phyloP scores from a whole-genome alignment of 2,888 invertebrate genomes.

The Sipha maydis region DNA sequence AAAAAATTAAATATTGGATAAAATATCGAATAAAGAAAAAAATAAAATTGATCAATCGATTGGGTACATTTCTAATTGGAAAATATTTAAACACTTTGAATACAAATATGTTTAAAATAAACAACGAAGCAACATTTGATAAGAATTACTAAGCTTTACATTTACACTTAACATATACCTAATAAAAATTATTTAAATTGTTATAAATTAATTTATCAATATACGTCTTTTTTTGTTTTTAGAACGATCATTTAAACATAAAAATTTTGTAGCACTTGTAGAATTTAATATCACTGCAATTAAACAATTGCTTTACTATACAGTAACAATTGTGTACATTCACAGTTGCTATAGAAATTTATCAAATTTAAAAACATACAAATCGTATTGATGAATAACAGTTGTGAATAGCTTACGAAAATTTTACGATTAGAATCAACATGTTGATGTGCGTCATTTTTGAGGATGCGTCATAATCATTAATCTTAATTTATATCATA shows the following conservation, averaged over 20 bases:
- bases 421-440: background rate
- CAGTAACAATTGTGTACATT: background rate
- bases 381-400: background rate
- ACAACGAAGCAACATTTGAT: no score
- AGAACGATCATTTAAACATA: background rate
- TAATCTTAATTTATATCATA: background rate
- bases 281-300: background rate
- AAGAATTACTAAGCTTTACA: no score
- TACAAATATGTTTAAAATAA: background rate
- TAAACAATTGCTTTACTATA: background rate
- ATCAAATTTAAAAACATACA: background rate
- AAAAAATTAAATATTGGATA: background rate
- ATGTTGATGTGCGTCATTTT: constrained; percentile 14
- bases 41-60: background rate
- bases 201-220: background rate
- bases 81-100: background rate
- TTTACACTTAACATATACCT: no score
- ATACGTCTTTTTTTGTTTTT: background rate
- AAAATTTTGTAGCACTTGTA: background rate
- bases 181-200: no score
- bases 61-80: background rate
- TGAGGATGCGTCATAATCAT: background rate
- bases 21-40: background rate
- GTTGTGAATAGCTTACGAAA: background rate
- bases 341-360: background rate